Evolutionary conservation across 1,140 invertebrate genomes (phyloP).

Genomic region (Caenorhabditis tropicalis): DNA sequence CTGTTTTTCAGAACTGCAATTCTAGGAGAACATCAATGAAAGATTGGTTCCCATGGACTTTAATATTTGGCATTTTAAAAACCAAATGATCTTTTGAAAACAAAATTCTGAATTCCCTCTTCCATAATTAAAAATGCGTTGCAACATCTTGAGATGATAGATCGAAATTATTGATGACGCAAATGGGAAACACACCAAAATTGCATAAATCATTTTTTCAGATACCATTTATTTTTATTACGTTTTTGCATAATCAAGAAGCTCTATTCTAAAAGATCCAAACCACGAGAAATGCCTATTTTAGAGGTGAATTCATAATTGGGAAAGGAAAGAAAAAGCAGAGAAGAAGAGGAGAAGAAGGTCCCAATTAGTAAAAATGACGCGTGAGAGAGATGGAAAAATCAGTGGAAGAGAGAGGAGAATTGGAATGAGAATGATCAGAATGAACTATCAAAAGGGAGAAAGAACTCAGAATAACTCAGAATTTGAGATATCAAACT

Average conservation of each 20-base stretch:
- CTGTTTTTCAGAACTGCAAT: no score
- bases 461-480: no score
- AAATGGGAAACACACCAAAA: neutral
- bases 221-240: neutral
- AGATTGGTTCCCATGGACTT: no score
- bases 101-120: neutral
- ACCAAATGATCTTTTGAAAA: no score
- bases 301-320: slow-evolving; percentile 11
- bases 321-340: neutral
- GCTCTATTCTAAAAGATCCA: neutral
- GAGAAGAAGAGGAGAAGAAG: neutral
- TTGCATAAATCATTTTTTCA: neutral
- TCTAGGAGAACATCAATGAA: no score
- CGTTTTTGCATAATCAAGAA: neutral
- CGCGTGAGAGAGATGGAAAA: neutral
- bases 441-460: slow-evolving; percentile 6
- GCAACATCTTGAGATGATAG: neutral
- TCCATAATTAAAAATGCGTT: neutral
- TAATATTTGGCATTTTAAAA: no score
- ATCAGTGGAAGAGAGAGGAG: no score
- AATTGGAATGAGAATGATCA: neutral
- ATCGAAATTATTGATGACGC: neutral
- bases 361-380: neutral
- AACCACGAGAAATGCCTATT: neutral
- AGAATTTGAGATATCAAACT: no score